Percentiles rank a stretch among this genome's conserved stretches.
Evolutionary conservation across 2,113 vertebrate species (phyloP).

Genomic region (Antechinus stuartii): DNA sequence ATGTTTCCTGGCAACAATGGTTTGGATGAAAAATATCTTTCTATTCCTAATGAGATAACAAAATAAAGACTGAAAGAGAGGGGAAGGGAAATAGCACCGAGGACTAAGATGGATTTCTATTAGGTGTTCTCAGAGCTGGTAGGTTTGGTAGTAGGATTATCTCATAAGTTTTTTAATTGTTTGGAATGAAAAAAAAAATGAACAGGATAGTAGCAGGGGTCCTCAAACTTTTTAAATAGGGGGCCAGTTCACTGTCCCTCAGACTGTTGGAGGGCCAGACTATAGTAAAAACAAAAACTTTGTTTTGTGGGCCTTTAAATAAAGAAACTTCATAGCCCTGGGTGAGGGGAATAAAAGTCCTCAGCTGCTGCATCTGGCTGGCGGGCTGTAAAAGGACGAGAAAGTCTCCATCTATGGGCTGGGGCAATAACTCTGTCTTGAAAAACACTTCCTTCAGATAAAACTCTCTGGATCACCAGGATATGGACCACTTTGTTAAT

Average conservation of each 20-base stretch:
- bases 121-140: slow-evolving; percentile 57
- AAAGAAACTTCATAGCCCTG: too few species aligned
- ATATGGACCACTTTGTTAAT: background rate
- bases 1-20: slow-evolving; percentile 74
- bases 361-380: too few species aligned
- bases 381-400: background rate
- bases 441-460: background rate
- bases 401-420: slow-evolving; percentile 25
- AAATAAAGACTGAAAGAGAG: slow-evolving; percentile 57
- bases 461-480: background rate
- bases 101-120: slow-evolving; percentile 62
- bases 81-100: slow-evolving; percentile 64
- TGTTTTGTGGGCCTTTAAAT: too few species aligned
- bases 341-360: too few species aligned
- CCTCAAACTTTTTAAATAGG: too few species aligned
- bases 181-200: slow-evolving; percentile 33
- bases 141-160: slow-evolving; percentile 58
- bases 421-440: slow-evolving; percentile 31
- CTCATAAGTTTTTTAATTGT: slow-evolving; percentile 64
- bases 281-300: too few species aligned
- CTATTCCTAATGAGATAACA: slow-evolving; percentile 58
- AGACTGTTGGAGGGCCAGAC: too few species aligned
- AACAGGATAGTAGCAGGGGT: background rate
- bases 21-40: slow-evolving; percentile 63
- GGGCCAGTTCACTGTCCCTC: too few species aligned